Conservation (phyloP, 2,113 vertebrate genomes). For the Apus apus region DNA sequence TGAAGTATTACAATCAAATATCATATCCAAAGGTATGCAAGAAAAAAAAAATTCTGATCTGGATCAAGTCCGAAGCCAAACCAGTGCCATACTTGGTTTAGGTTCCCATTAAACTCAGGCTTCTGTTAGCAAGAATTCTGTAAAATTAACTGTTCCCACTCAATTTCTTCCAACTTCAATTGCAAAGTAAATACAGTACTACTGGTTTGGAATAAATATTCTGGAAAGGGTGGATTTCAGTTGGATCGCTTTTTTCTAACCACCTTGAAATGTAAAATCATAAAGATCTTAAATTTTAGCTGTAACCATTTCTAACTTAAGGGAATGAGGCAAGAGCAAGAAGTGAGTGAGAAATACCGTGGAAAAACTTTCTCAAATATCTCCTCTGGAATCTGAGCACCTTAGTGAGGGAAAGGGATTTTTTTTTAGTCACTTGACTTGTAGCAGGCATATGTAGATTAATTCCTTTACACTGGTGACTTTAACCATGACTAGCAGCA, state of each 20-base stretch:
- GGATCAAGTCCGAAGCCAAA: background rate
- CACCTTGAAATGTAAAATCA: background rate
- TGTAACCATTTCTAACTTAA: background rate
- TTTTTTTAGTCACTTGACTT: background rate
- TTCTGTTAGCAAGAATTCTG: background rate
- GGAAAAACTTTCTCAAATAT: background rate
- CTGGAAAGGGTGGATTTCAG: background rate
- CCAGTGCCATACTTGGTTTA: background rate
- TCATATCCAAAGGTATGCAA: background rate
- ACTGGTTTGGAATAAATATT: background rate
- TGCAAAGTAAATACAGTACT: background rate
- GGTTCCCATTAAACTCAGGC: background rate
- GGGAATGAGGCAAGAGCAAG: background rate
- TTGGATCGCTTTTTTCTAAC: background rate
- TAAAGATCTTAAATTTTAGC: background rate
- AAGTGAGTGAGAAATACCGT: background rate
- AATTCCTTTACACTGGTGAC: background rate
- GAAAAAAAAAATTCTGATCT: background rate
- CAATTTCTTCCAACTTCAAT: background rate
- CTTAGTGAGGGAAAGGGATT: background rate
- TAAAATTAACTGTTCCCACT: background rate
- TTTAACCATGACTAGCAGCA: background rate
- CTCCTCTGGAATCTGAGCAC: background rate
- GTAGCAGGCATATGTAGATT: background rate
- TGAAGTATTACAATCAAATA: background rate